Base-by-base conservation (phyloP, 2,888 invertebrate species). In the Podabrus alpinus region DNA sequence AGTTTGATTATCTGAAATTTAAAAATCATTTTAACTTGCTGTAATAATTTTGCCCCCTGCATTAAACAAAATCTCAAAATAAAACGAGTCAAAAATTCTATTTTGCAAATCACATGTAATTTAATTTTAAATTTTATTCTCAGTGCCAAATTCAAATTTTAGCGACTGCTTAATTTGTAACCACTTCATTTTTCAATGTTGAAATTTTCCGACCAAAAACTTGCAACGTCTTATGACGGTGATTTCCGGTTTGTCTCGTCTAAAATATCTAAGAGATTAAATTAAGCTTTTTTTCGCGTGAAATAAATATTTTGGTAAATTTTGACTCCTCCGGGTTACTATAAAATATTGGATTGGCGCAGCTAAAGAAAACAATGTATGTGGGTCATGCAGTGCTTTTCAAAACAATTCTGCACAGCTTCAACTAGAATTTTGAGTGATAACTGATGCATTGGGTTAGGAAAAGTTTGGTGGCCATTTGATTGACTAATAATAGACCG, bases 341-440 rank as follows among this genome's bases (percentile, higher is more conserved):
- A 9, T 69, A 16, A 69, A 62, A 29, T 61, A 62, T 69, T 25
- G 45, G 16, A 67, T 29, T 29, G 16, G 16, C 70, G 64, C 21
- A 19, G 70, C n/a, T 17, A 16, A 66, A 19, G 70, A 25, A 66
- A 66, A 71, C 70, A 66, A 45, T 62, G 17, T 71, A 71, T 29
- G 17, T 66, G 64, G 70, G 70, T 66, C 66, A 29, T 59, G 66
- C 25, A 45, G 15, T 62, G 29, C 19, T 71, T 59, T 66, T 71
- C 66, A 25, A 10, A 64, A 64, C 66, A 71, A 59, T 66, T 66
- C 19, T 45, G 64, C 62, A 16, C 15, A 25, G 45, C 7, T 45
- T 45, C 45, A 45, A n/a, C 45, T 45, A n/a, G 7, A 45, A 45
- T n/a, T 45, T n/a, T 45, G 45, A 45, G 45, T n/a, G 45, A 45